Percentiles rank a stretch among this genome's conserved stretches.
phyloP scores from a whole-genome alignment of 2,797 vertebrate species.

The Lagocephalus sceleratus region DNA sequence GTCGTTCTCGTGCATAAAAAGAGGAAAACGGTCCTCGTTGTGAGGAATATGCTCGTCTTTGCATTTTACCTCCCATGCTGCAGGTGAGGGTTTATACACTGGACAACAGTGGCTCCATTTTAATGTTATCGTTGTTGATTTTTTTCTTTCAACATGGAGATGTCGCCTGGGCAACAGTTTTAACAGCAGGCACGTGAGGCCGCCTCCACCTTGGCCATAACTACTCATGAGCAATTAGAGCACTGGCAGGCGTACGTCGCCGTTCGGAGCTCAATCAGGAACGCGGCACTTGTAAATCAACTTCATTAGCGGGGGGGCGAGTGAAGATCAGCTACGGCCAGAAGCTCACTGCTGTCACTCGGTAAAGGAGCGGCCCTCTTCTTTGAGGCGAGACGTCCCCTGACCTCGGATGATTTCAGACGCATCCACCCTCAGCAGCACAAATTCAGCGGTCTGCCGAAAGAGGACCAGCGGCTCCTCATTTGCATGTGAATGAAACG shows the following conservation, averaged over 20 bases:
- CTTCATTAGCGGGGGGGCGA: conserved; percentile 11
- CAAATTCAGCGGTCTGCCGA: conserved; percentile 1
- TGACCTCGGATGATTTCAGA: conserved; percentile 6
- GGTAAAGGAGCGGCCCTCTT: conserved; percentile 7
- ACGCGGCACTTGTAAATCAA: conserved; percentile 19
- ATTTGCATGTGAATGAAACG: conserved; percentile 28
- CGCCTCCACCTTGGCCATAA: too few species aligned
- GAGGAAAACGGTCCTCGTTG: too few species aligned
- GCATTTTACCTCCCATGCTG: too few species aligned
- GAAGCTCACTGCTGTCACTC: background rate
- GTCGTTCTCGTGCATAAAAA: too few species aligned
- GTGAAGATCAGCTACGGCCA: background rate
- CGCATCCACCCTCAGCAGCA: conserved; percentile 1
- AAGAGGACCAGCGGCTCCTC: conserved; percentile 12
- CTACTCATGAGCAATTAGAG: too few species aligned
- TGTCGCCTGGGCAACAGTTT: too few species aligned
- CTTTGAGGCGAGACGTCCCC: background rate
- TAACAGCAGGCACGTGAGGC: too few species aligned
- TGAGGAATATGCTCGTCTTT: too few species aligned
- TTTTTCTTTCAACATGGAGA: too few species aligned
- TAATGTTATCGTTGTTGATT: too few species aligned
- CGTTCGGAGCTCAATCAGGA: conserved; percentile 27
- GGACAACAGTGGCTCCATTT: too few species aligned
- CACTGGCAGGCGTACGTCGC: conserved; percentile 10
- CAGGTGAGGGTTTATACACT: too few species aligned